Conservation (phyloP, 2,888 invertebrate species). For the Gasteruption jaculator region DNA sequence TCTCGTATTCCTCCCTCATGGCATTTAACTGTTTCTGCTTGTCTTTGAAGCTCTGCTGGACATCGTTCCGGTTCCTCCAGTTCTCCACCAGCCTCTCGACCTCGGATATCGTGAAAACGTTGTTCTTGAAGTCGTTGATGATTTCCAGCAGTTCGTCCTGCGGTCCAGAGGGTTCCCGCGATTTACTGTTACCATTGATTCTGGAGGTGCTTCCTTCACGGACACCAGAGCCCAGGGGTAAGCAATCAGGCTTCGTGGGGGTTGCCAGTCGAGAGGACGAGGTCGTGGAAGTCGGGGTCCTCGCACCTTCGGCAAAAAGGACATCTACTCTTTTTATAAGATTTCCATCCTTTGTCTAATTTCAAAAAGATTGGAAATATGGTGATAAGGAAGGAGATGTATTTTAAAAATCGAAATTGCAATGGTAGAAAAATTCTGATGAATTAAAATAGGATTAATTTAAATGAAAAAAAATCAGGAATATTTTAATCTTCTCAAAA, state of each 20-base stretch:
- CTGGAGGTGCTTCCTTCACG: conserved; percentile 23
- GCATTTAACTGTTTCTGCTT: conserved; percentile 78
- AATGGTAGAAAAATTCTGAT: too few species aligned
- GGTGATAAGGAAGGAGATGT: too few species aligned
- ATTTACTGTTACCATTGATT: conserved; percentile 32
- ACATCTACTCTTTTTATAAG: too few species aligned
- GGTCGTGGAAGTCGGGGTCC: conserved; percentile 3
- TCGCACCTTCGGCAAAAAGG: too few species aligned
- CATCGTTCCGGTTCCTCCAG: conserved; percentile 84
- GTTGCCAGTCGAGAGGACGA: conserved; percentile 12
- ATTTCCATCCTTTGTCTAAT: too few species aligned
- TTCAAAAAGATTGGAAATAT: too few species aligned
- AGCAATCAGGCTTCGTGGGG: too few species aligned
- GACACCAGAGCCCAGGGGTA: too few species aligned
- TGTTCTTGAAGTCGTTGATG: conserved; percentile 84
- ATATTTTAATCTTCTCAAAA: too few species aligned
- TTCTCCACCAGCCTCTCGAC: conserved; percentile 81
- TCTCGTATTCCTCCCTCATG: conserved; percentile 77
- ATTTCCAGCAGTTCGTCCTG: conserved; percentile 83
- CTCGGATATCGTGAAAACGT: conserved; percentile 79
- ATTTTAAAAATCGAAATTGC: too few species aligned
- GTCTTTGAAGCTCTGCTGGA: conserved; percentile 79
- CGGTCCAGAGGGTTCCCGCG: conserved; percentile 37
- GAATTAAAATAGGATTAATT: too few species aligned
- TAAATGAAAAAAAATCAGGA: too few species aligned